These are phyloP conservation scores for Mimumesa dahlbomi DNA, from an alignment of 2,888 invertebrate species.

Conservation along the genomic window DNA sequence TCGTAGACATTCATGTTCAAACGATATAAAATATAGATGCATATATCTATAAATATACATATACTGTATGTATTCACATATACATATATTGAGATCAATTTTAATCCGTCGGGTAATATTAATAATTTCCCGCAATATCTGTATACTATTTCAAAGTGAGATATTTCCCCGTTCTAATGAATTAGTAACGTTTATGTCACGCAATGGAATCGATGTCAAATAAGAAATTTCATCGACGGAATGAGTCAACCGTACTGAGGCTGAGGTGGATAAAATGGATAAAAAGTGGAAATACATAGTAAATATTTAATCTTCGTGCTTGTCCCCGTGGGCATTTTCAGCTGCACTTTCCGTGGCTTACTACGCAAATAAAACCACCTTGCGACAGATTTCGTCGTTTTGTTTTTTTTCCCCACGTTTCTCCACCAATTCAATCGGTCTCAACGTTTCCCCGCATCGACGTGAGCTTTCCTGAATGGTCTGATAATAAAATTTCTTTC, in stretches of 20 bases:
- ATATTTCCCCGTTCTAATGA: too few relatives aligned
- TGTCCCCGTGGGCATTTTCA: conserved; percentile 9
- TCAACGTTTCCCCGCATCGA: background rate
- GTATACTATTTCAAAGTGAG: too few relatives aligned
- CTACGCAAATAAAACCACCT: conserved; percentile 28
- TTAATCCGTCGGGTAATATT: too few relatives aligned
- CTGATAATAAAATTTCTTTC: too few relatives aligned
- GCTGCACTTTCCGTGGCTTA: conserved; percentile 11
- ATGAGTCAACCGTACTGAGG: background rate
- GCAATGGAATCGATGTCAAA: conserved; percentile 17
- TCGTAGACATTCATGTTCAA: too few relatives aligned
- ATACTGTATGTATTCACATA: too few relatives aligned
- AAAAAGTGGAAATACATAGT: conserved; percentile 18
- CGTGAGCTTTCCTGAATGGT: background rate
- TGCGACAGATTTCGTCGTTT: conserved; percentile 10
- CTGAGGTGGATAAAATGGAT: background rate
- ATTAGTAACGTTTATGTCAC: too few relatives aligned
- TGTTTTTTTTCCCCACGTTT: conserved; percentile 1
- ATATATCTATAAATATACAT: too few relatives aligned
- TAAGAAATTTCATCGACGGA: conserved; percentile 13
- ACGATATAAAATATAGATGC: too few relatives aligned
- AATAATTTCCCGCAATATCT: too few relatives aligned
- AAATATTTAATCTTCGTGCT: conserved; percentile 42
- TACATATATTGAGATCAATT: too few relatives aligned
- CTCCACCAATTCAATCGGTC: background rate